Conservation (phyloP, 1,140 invertebrate genomes). For the Neuroterus valhalla region DNA sequence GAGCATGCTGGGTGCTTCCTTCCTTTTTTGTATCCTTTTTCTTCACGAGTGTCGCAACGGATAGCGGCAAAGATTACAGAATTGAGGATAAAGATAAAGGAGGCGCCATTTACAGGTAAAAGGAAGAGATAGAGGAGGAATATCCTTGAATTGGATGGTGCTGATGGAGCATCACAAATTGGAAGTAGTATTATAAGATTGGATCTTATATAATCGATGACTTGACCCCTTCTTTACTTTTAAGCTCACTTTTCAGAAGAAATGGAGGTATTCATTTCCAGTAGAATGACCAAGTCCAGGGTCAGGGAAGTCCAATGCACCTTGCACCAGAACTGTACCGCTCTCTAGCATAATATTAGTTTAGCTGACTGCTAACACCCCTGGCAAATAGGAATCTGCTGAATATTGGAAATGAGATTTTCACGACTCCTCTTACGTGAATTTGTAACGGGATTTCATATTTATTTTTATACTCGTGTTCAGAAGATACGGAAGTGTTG, state of each 20-base stretch:
- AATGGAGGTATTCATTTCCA: not conserved
- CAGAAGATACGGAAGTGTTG: slow-evolving; percentile 13
- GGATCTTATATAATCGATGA: not conserved
- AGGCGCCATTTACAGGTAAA: not conserved
- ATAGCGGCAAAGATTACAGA: slow-evolving; percentile 4
- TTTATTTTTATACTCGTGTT: not conserved
- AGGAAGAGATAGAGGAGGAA: too few relatives aligned
- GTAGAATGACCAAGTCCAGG: slow-evolving; percentile 20
- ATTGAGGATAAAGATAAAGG: not conserved
- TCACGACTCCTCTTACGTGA: not conserved
- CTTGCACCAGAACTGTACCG: not conserved
- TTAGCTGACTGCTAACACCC: slow-evolving; percentile 3
- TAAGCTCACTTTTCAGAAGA: not conserved
- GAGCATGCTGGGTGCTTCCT: not conserved
- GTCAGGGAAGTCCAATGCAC: slow-evolving; percentile 23
- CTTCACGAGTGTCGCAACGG: not conserved
- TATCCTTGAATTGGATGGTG: too few relatives aligned
- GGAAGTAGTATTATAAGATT: not conserved
- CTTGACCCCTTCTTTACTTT: not conserved
- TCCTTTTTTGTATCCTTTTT: slow-evolving; percentile 8
- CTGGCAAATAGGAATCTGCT: not conserved
- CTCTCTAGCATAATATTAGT: slow-evolving; percentile 17
- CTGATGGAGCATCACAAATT: too few relatives aligned
- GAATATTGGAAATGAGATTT: not conserved
- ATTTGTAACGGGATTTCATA: too few relatives aligned